Conservation (phyloP, 2,113 vertebrate species). For the Eubucco bourcierii region DNA sequence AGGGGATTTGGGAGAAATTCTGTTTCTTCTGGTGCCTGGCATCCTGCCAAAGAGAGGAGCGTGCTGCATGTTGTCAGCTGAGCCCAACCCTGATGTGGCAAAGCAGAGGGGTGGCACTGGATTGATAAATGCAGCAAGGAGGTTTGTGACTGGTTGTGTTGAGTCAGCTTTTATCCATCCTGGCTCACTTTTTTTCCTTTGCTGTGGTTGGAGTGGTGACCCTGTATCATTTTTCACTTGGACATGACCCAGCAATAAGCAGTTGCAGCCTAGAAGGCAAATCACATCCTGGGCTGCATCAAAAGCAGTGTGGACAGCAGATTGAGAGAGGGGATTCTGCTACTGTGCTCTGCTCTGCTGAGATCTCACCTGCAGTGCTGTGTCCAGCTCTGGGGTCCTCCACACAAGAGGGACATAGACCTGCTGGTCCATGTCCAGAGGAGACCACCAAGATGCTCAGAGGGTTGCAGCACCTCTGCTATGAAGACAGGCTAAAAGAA, state of each 20-base stretch:
- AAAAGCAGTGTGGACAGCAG: too few species aligned
- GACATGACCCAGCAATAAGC: background rate
- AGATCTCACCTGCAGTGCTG: too few species aligned
- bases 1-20: conserved; percentile 13
- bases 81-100: conserved; percentile 28
- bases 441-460: too few species aligned
- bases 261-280: too few species aligned
- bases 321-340: too few species aligned
- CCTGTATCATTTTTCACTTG: background rate
- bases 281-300: too few species aligned
- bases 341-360: too few species aligned
- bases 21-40: conserved; percentile 21
- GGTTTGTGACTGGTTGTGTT: background rate
- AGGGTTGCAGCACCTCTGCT: too few species aligned
- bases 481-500: too few species aligned
- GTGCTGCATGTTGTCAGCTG: conserved; percentile 12
- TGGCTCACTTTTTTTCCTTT: background rate
- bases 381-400: too few species aligned
- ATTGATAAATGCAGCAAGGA: background rate
- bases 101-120: conserved; percentile 23
- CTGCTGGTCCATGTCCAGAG: too few species aligned
- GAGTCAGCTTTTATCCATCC: conserved; percentile 22
- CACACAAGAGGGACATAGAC: too few species aligned
- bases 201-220: background rate
- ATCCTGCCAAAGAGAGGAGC: conserved; percentile 19